Conservation (phyloP, 1,140 invertebrate species). For the Caenorhabditis inopinata region DNA sequence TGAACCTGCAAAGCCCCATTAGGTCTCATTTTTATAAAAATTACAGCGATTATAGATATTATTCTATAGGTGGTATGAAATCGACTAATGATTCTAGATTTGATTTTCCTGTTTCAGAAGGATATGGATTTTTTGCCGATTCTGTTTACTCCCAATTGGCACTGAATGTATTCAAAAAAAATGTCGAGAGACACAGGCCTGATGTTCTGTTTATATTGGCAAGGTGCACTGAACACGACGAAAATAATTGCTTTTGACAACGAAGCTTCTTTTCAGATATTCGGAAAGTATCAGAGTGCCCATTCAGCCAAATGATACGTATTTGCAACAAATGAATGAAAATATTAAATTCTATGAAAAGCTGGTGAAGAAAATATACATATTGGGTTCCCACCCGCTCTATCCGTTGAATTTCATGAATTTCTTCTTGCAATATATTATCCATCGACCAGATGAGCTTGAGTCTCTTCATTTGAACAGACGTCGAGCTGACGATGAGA, state of each 20-base stretch:
- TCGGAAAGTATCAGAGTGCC: background rate
- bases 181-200: background rate
- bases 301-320: background rate
- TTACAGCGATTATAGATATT: background rate
- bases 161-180: background rate
- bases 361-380: background rate
- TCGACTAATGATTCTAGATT: background rate
- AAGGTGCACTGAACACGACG: no score
- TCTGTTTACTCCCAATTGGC: background rate
- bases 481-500: background rate
- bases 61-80: background rate
- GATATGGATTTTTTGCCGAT: background rate
- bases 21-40: background rate
- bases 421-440: background rate
- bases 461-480: background rate
- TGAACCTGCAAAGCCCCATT: background rate
- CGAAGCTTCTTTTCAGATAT: slow-evolving; percentile 13
- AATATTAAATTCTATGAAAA: background rate
- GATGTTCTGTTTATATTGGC: background rate
- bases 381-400: background rate
- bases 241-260: no score
- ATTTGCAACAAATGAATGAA: background rate
- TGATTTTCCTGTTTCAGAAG: background rate
- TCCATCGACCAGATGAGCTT: background rate
- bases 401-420: background rate